These are phyloP conservation scores for Perccottus glenii DNA, from an alignment of 2,113 vertebrate genomes.

Conservation along the genomic window DNA sequence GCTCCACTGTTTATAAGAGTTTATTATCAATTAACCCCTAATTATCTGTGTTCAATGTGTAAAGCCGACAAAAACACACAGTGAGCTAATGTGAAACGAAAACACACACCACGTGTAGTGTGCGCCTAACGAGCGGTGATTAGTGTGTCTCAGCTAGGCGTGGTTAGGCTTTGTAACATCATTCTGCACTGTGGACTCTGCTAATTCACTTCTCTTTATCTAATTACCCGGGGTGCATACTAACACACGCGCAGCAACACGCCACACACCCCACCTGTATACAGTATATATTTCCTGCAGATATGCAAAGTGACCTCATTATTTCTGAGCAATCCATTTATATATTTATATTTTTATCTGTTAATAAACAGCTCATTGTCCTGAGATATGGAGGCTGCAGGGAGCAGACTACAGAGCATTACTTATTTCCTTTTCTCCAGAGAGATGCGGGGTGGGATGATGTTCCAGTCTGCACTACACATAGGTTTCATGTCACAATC, in stretches of 20 bases:
- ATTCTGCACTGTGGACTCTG: slow-evolving; percentile 88
- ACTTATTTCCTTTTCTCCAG: slow-evolving; percentile 43
- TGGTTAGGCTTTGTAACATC: slow-evolving; percentile 85
- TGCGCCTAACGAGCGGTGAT: slow-evolving; percentile 90
- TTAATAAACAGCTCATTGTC: slow-evolving; percentile 62
- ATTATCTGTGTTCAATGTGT: slow-evolving; percentile 55
- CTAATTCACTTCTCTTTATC: slow-evolving; percentile 93
- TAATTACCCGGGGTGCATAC: slow-evolving; percentile 86
- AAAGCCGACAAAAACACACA: slow-evolving; percentile 39
- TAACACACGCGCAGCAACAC: slow-evolving; percentile 66
- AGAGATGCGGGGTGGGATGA: slow-evolving; percentile 17
- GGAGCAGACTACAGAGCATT: slow-evolving; percentile 34
- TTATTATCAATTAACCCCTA: slow-evolving; percentile 56
- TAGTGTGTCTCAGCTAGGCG: slow-evolving; percentile 85
- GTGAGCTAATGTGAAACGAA: slow-evolving; percentile 21
- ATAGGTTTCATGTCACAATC: neutral
- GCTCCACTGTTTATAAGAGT: slow-evolving; percentile 25
- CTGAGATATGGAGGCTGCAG: slow-evolving; percentile 39
- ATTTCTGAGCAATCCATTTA: slow-evolving; percentile 56
- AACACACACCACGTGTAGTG: slow-evolving; percentile 25
- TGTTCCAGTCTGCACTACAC: slow-evolving; percentile 3
- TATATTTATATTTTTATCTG: slow-evolving; percentile 59
- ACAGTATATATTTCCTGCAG: slow-evolving; percentile 49
- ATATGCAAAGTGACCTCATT: slow-evolving; percentile 73
- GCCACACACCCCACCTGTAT: slow-evolving; percentile 60